Conservation (phyloP, 2,797 vertebrate species). For the Acomys russatus region DNA sequence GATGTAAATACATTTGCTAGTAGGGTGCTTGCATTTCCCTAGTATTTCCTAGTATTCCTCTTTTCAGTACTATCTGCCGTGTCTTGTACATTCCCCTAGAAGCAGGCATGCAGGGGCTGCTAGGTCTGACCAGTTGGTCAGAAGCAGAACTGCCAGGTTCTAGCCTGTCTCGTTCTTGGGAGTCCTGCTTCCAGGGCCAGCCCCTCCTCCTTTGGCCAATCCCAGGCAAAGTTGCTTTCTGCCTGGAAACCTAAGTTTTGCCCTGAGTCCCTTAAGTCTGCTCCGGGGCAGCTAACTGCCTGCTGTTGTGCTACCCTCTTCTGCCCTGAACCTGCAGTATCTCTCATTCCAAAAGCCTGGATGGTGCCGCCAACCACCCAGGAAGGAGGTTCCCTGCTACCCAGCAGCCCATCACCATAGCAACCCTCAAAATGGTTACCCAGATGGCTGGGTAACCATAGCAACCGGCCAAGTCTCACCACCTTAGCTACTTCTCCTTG, state of each 20-base stretch:
- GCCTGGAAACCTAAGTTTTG: slow-evolving; percentile 51
- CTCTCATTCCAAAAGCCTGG: slow-evolving; percentile 52
- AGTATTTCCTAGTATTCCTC: not conserved
- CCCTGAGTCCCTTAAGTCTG: slow-evolving; percentile 16
- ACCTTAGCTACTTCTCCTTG: slow-evolving; percentile 78
- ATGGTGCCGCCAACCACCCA: slow-evolving; percentile 72
- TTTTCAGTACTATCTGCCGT: slow-evolving; percentile 29
- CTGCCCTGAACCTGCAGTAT: slow-evolving; percentile 51
- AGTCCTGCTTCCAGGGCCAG: slow-evolving; percentile 16
- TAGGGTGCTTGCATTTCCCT: not conserved
- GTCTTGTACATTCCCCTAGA: slow-evolving; percentile 45
- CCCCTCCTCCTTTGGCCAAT: not conserved
- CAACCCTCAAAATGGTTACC: slow-evolving; percentile 91
- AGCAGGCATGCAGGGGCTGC: not conserved
- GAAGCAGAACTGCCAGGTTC: slow-evolving; percentile 40
- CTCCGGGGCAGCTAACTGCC: not conserved
- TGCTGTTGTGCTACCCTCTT: slow-evolving; percentile 71
- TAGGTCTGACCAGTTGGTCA: not conserved
- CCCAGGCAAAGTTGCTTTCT: slow-evolving; percentile 46
- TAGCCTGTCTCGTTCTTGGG: not conserved
- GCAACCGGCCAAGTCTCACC: slow-evolving; percentile 88
- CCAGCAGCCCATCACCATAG: slow-evolving; percentile 89
- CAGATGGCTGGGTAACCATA: slow-evolving; percentile 88
- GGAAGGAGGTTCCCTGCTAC: slow-evolving; percentile 79
- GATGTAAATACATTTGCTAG: slow-evolving; percentile 68